These are phyloP conservation scores for Rosalia funebris DNA, from an alignment of 2,888 invertebrate species.

Conservation along the genomic window DNA sequence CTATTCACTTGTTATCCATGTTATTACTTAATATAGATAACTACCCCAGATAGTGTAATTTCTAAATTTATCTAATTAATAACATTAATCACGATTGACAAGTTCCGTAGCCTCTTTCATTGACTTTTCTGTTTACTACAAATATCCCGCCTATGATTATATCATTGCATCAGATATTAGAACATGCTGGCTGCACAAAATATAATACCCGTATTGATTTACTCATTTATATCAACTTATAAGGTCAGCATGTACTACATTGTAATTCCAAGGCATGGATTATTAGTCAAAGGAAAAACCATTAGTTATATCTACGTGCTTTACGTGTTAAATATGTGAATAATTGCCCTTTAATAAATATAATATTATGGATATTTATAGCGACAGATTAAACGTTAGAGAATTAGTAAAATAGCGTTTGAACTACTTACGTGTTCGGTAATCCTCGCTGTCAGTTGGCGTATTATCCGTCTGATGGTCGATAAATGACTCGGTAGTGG, in stretches of 20 bases:
- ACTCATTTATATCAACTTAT: background rate
- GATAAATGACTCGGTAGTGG: constrained; percentile 62
- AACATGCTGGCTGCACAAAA: no score
- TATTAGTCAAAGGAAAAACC: constrained; percentile 7
- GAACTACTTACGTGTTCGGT: constrained; percentile 62
- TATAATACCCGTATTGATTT: constrained; percentile 7
- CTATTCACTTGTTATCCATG: no score
- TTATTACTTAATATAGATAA: no score
- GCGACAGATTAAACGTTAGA: no score
- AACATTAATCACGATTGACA: no score
- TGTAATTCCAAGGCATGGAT: background rate
- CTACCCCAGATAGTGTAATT: no score
- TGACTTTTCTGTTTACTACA: no score
- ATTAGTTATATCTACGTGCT: constrained; percentile 1
- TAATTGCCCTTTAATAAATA: background rate
- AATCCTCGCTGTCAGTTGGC: constrained; percentile 47
- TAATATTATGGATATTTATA: no score
- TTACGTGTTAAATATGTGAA: background rate
- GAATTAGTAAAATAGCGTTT: background rate
- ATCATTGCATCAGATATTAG: no score
- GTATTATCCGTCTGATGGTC: constrained; percentile 52
- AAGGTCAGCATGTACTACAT: constrained; percentile 8
- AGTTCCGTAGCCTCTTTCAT: no score
- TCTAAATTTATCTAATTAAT: no score
- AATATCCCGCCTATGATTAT: no score